Percentiles rank a stretch among this genome's conserved stretches.
phyloP scores from a whole-genome alignment of 2,888 invertebrate genomes.

The Amblyjoppa proteus region DNA sequence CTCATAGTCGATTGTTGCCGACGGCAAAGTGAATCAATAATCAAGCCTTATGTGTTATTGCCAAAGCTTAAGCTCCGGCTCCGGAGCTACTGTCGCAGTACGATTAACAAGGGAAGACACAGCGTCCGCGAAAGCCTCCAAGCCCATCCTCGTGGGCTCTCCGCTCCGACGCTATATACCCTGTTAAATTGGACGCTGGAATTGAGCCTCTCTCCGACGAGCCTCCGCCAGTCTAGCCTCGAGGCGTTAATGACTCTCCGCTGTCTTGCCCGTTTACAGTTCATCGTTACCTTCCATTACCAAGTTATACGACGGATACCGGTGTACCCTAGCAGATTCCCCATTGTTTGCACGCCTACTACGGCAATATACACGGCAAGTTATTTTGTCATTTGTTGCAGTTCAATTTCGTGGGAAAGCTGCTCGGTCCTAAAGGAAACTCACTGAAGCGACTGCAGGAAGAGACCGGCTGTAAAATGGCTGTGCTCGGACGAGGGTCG shows the following conservation, averaged over 20 bases:
- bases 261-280: slow-evolving; percentile 53
- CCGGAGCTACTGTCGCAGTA: slow-evolving; percentile 18
- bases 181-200: slow-evolving; percentile 62
- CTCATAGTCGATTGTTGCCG: not conserved
- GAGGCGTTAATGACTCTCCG: slow-evolving; percentile 63
- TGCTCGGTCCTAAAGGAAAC: slow-evolving; percentile 97
- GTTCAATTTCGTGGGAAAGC: slow-evolving; percentile 98
- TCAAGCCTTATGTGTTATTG: slow-evolving; percentile 17
- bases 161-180: slow-evolving; percentile 34
- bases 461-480: slow-evolving; percentile 98
- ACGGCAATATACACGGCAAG: slow-evolving; percentile 10
- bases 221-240: slow-evolving; percentile 34
- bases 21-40: slow-evolving; percentile 41
- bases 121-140: slow-evolving; percentile 47
- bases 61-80: slow-evolving; percentile 6
- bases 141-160: slow-evolving; percentile 17
- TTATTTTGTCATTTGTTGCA: slow-evolving; percentile 85
- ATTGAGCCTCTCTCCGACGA: slow-evolving; percentile 48
- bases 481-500: slow-evolving; percentile 96
- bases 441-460: slow-evolving; percentile 96
- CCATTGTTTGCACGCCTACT: slow-evolving; percentile 3
- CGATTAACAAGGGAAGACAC: slow-evolving; percentile 6
- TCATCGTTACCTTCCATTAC: slow-evolving; percentile 54
- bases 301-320: slow-evolving; percentile 36
- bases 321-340: not conserved